Conservation (phyloP, 2,113 vertebrate species). For the Tragelaphus imberbis region DNA sequence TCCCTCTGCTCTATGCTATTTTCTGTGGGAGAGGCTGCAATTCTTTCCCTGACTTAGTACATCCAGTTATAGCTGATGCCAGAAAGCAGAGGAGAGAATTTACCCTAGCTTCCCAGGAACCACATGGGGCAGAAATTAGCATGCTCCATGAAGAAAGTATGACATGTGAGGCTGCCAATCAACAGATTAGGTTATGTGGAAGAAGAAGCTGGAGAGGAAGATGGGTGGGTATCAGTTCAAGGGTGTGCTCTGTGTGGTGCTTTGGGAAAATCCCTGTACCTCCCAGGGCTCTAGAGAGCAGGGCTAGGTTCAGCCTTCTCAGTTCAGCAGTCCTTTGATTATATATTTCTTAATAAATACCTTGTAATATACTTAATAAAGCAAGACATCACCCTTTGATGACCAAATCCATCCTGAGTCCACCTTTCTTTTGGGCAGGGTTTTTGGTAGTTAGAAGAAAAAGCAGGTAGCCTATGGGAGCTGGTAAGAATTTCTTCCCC, state of each 20-base stretch:
- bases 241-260: background rate
- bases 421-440: background rate
- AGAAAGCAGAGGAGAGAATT: background rate
- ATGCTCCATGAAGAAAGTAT: background rate
- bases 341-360: background rate
- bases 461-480: background rate
- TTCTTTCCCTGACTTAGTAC: background rate
- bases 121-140: background rate
- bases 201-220: background rate
- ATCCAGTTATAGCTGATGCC: background rate
- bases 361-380: background rate
- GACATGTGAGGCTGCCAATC: background rate
- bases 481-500: background rate
- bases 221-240: rapidly evolving
- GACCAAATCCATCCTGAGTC: background rate
- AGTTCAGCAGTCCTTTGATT: background rate
- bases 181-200: background rate
- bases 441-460: background rate
- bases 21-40: background rate
- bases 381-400: background rate
- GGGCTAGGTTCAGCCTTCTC: background rate
- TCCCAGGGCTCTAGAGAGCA: background rate
- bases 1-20: background rate
- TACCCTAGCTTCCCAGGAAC: background rate
- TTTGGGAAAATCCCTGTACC: background rate